Conservation (phyloP, 1,140 invertebrate genomes). For the Lordiphosa mommai region DNA sequence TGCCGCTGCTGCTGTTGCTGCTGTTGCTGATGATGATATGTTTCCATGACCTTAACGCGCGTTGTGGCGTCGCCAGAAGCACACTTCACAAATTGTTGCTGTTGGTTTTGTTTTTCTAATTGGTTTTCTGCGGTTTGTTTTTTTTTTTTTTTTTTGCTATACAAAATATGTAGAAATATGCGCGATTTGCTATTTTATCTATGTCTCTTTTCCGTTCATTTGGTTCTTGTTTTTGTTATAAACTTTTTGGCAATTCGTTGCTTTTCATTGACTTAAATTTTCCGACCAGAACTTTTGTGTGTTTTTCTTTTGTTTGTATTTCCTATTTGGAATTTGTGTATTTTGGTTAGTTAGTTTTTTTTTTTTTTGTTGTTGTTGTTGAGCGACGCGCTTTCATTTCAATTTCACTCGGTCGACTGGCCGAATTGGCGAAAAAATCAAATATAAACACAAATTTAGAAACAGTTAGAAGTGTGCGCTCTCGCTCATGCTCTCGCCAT, state of each 20-base stretch:
- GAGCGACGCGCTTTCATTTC: constrained; percentile 63
- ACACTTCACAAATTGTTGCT: no score
- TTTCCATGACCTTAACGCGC: constrained; percentile 52
- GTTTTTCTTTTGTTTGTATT: constrained; percentile 14
- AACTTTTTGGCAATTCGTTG: constrained; percentile 4
- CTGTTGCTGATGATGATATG: constrained; percentile 30
- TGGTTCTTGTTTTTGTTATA: constrained; percentile 20
- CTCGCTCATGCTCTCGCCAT: not conserved
- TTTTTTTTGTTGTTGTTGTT: constrained; percentile 1
- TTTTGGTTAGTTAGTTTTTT: not conserved
- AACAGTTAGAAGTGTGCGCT: constrained; percentile 37
- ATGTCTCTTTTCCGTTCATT: not conserved
- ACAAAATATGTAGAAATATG: not conserved
- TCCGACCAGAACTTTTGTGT: constrained; percentile 17
- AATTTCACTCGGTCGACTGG: constrained; percentile 67
- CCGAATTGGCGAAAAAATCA: constrained; percentile 65
- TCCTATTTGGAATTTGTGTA: not conserved
- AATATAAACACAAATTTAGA: constrained; percentile 72
- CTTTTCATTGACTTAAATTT: constrained; percentile 19
- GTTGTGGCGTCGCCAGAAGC: not conserved
- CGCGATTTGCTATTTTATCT: not conserved
- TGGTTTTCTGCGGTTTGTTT: constrained; percentile 1
- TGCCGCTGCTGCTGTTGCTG: constrained; percentile 8
- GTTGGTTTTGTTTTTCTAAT: not conserved
- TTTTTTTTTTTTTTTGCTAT: constrained; percentile 1